Evolutionary conservation across 2,113 vertebrate species (phyloP).

Genomic region (Vicugna pacos): DNA sequence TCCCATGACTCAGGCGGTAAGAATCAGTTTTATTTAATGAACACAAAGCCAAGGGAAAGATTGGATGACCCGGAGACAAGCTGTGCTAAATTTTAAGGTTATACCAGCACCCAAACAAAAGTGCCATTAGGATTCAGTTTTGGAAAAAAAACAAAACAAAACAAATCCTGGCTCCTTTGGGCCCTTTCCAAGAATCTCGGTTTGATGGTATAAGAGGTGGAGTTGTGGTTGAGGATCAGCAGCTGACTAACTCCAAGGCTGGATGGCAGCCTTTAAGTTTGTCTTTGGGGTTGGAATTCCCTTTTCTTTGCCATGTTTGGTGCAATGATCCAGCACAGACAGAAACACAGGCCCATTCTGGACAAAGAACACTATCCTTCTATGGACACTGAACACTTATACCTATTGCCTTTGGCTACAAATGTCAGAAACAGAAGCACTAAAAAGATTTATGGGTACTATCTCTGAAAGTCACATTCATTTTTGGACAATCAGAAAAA

Average conservation of each 20-base stretch:
- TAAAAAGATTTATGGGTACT: background rate
- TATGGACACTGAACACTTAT: background rate
- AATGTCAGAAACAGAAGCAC: background rate
- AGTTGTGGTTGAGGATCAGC: background rate
- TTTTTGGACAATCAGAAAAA: slow-evolving; percentile 7
- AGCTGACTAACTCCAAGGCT: background rate
- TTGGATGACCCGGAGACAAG: background rate
- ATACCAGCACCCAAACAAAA: background rate
- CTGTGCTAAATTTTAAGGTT: background rate
- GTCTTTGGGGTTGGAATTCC: slow-evolving; percentile 16
- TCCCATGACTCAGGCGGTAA: background rate
- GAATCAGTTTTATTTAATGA: slow-evolving; percentile 24
- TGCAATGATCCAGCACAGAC: background rate
- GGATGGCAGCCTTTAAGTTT: background rate
- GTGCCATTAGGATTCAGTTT: background rate
- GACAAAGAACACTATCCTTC: background rate
- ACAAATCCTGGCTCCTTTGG: background rate
- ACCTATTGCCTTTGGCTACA: background rate
- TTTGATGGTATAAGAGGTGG: background rate
- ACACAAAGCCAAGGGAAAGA: background rate
- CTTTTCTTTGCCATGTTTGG: slow-evolving; percentile 1
- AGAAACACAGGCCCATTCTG: background rate
- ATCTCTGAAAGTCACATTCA: slow-evolving; percentile 22
- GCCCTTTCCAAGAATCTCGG: background rate
- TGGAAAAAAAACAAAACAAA: background rate